A percentile compares a stretch with the other conserved stretches of the same genome.
Conservation (phyloP, 2,888 invertebrate genomes). For the Philonicus albiceps region DNA sequence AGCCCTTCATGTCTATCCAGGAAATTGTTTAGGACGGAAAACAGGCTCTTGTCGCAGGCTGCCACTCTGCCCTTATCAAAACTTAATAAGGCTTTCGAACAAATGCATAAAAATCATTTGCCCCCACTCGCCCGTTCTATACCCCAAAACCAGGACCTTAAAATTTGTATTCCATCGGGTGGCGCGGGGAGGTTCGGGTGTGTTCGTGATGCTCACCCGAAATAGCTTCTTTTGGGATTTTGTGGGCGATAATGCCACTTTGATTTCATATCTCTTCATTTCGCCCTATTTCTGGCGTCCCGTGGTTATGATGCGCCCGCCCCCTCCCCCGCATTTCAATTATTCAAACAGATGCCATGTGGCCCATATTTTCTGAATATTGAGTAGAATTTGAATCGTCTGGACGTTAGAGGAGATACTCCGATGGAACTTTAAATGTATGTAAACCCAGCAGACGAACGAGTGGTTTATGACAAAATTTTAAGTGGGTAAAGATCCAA, state of each 20-base stretch:
- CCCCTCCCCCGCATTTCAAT: background rate
- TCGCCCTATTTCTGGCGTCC: background rate
- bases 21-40: conserved; percentile 15
- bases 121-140: background rate
- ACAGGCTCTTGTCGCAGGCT: background rate
- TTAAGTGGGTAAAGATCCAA: background rate
- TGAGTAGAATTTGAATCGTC: background rate
- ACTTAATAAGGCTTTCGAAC: conserved; percentile 15
- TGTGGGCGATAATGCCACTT: background rate
- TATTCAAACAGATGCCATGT: background rate
- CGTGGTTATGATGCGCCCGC: background rate
- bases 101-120: conserved; percentile 17
- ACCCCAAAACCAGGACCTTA: background rate
- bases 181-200: background rate
- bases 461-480: background rate
- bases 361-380: background rate
- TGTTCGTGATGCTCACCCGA: background rate
- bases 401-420: background rate
- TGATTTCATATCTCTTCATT: background rate
- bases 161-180: background rate
- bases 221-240: background rate
- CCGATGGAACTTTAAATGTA: background rate
- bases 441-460: background rate
- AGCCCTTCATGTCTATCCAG: background rate
- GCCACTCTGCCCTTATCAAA: background rate